Evolutionary conservation across 1,140 invertebrate genomes (phyloP).

Genomic region (Panulirus ornatus): DNA sequence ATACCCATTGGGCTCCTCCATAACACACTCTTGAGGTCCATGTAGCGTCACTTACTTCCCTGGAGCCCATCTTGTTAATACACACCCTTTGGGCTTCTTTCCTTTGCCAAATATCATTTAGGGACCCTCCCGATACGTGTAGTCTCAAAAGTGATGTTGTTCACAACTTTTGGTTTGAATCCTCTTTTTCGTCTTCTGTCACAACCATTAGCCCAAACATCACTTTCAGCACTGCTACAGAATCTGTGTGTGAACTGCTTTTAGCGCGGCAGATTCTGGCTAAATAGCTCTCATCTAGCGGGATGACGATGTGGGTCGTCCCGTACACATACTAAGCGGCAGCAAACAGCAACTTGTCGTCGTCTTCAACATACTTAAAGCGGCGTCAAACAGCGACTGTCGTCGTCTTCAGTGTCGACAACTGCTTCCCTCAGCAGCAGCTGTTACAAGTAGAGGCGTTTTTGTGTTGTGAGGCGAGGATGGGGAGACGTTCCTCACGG

Average conservation of each 20-base stretch:
- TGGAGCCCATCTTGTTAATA: neutral
- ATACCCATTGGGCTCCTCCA: neutral
- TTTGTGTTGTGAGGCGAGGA: constrained; percentile 16
- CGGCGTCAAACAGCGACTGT: constrained; percentile 42
- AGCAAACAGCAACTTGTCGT: constrained; percentile 61
- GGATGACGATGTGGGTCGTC: constrained; percentile 32
- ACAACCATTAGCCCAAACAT: constrained; percentile 29
- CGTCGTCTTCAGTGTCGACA: constrained; percentile 38
- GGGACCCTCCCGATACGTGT: neutral
- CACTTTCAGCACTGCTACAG: constrained; percentile 47
- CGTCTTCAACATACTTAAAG: constrained; percentile 56
- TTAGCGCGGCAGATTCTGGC: constrained; percentile 58
- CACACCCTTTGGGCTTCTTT: neutral
- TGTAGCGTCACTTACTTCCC: neutral
- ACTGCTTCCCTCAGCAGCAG: constrained; percentile 26
- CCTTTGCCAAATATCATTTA: neutral
- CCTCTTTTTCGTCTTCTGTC: constrained; percentile 1
- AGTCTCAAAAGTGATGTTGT: neutral
- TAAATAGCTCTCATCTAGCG: constrained; percentile 62
- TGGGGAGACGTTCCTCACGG: constrained; percentile 44
- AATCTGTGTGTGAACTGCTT: constrained; percentile 47
- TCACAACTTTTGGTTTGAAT: neutral
- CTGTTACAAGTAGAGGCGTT: constrained; percentile 51
- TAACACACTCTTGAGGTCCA: neutral
- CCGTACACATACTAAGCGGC: constrained; percentile 64